Percentiles rank a stretch among this genome's conserved stretches.
Conservation (phyloP, 2,113 vertebrate species). For the Barbus barbus region DNA sequence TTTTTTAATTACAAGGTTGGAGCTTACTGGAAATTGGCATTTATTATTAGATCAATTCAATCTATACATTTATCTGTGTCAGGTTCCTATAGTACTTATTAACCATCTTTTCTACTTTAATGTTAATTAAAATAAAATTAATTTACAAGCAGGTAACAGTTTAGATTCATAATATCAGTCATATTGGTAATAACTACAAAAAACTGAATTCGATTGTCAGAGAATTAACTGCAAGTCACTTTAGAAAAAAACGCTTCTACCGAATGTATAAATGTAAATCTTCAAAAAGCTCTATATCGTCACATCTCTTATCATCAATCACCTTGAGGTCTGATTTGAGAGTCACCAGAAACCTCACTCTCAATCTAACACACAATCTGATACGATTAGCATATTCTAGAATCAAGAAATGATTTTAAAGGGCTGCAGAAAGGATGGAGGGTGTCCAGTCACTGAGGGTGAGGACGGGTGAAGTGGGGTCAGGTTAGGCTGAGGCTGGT, state of each 20-base stretch:
- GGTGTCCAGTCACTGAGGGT: slow-evolving; percentile 30
- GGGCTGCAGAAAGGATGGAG: neutral
- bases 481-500: neutral
- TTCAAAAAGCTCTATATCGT: neutral
- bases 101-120: no score
- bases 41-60: neutral
- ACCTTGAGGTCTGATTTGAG: neutral
- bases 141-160: neutral
- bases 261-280: neutral
- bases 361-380: neutral
- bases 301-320: neutral
- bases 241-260: neutral
- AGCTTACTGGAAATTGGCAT: neutral
- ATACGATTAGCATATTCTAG: neutral
- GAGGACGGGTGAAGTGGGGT: slow-evolving; percentile 14
- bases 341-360: neutral
- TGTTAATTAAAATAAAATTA: no score
- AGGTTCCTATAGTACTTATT: no score
- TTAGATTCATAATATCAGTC: neutral
- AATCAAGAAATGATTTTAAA: neutral
- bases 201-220: neutral
- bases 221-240: neutral
- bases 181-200: neutral
- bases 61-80: no score
- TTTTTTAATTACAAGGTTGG: no score